Percentiles rank a stretch among this genome's conserved stretches.
Conservation (phyloP, 30 jellyfish, hydroid and myxozoan genomes). For the Aurelia aurita complex sp. Pacific region DNA sequence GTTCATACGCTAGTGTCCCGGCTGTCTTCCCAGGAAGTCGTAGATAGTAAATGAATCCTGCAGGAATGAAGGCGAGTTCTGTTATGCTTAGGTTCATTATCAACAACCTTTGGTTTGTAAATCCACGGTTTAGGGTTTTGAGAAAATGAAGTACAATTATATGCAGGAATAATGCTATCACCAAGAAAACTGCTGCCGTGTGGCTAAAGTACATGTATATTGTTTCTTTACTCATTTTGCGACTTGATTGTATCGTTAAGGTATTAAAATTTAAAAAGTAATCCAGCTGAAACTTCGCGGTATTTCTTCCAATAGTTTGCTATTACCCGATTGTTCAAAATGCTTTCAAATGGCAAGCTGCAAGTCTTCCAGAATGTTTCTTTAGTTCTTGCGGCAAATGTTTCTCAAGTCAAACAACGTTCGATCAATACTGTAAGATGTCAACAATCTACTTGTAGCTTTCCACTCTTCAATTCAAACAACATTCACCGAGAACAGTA, state of each 20-base stretch:
- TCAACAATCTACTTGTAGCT: too few relatives aligned
- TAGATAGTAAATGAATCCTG: constrained; percentile 15
- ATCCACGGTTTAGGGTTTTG: constrained; percentile 14
- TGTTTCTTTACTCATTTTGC: constrained; percentile 6
- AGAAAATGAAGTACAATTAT: not conserved
- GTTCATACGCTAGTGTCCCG: constrained; percentile 28
- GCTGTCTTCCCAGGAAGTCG: constrained; percentile 27
- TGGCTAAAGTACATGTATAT: not conserved
- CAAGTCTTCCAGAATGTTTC: too few relatives aligned
- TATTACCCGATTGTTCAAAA: too few relatives aligned
- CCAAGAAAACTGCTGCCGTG: constrained; percentile 16
- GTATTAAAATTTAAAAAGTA: not conserved
- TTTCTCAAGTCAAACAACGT: too few relatives aligned
- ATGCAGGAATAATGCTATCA: constrained; percentile 26
- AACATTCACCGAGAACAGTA: not conserved
- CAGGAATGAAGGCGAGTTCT: constrained; percentile 32
- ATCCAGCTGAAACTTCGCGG: too few relatives aligned
- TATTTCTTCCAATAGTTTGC: too few relatives aligned
- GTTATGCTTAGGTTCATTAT: constrained; percentile 37
- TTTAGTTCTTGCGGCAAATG: too few relatives aligned
- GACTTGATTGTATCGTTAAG: not conserved
- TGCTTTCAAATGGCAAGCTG: too few relatives aligned
- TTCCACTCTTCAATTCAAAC: not conserved
- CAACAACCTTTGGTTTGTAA: constrained; percentile 28
- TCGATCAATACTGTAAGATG: too few relatives aligned